Percentiles rank a stretch among this genome's conserved stretches.
phyloP scores from a whole-genome alignment of 2,888 invertebrate genomes.

The Oscheius sp. region DNA sequence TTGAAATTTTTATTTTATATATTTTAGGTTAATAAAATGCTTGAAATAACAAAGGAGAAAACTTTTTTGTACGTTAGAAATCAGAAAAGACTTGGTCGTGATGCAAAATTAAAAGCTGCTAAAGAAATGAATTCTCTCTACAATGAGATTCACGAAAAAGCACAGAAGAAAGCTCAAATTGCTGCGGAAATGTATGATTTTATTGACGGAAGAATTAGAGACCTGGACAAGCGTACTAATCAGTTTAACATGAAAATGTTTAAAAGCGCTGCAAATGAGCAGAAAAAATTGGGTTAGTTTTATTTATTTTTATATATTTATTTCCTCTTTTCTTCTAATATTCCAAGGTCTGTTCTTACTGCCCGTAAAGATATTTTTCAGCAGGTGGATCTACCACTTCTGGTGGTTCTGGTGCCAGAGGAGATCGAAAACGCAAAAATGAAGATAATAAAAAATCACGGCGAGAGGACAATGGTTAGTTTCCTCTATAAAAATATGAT shows the following conservation, averaged over 20 bases:
- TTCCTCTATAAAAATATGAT: background rate
- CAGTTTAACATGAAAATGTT: slow-evolving; percentile 17
- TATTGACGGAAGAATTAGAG: slow-evolving; percentile 83
- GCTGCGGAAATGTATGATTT: slow-evolving; percentile 98
- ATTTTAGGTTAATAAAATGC: slow-evolving; percentile 52
- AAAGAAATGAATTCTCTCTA: slow-evolving; percentile 30
- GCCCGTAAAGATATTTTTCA: background rate
- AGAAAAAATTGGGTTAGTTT: slow-evolving; percentile 7
- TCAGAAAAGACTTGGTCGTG: slow-evolving; percentile 20
- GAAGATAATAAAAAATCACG: slow-evolving; percentile 25
- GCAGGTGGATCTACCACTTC: background rate
- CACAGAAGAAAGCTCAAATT: slow-evolving; percentile 95
- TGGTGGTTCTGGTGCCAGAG: background rate
- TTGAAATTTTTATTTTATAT: background rate
- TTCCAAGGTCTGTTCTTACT: background rate
- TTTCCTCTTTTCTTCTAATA: background rate
- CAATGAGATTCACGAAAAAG: slow-evolving; percentile 92
- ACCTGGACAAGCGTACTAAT: slow-evolving; percentile 40
- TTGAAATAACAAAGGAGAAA: slow-evolving; percentile 52
- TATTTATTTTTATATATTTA: no score
- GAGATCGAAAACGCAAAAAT: slow-evolving; percentile 21
- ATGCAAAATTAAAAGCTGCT: slow-evolving; percentile 24
- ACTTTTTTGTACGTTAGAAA: slow-evolving; percentile 32
- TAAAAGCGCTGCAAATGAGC: slow-evolving; percentile 8
- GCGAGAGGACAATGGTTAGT: slow-evolving; percentile 3